Evolutionary conservation across 2,888 invertebrate genomes (phyloP).

Genomic region (Parelbella ahira): DNA sequence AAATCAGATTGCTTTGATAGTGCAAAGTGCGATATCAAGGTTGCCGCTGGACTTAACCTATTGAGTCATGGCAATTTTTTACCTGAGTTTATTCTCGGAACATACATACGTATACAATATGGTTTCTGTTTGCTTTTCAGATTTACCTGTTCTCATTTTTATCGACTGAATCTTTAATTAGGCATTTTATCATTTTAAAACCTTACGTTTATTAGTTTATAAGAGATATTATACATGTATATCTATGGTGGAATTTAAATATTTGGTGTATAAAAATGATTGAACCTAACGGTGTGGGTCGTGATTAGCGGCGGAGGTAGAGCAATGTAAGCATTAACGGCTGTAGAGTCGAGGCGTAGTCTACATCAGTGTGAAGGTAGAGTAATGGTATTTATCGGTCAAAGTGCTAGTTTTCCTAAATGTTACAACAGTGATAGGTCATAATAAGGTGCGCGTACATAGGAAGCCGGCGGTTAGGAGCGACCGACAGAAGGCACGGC

Average conservation of each 20-base stretch:
- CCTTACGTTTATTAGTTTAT: too few species aligned
- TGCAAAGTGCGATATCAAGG: slow-evolving; percentile 56
- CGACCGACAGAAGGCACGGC: slow-evolving; percentile 37
- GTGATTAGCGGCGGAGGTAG: slow-evolving; percentile 1
- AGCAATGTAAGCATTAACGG: too few species aligned
- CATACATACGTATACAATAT: too few species aligned
- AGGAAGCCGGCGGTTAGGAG: slow-evolving; percentile 50
- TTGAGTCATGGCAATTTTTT: slow-evolving; percentile 55
- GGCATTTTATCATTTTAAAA: too few species aligned
- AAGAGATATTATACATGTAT: too few species aligned
- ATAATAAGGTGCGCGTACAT: slow-evolving; percentile 36
- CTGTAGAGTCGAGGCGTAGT: neutral
- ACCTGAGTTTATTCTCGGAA: slow-evolving; percentile 70
- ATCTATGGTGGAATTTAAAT: slow-evolving; percentile 24
- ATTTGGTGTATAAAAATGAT: slow-evolving; percentile 25
- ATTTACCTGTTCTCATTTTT: too few species aligned
- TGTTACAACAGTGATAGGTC: slow-evolving; percentile 28
- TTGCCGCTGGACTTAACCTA: slow-evolving; percentile 47
- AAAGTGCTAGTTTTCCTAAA: slow-evolving; percentile 20
- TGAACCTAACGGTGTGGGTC: slow-evolving; percentile 13
- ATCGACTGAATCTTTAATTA: too few species aligned
- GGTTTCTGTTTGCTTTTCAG: slow-evolving; percentile 38
- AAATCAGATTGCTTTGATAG: slow-evolving; percentile 49
- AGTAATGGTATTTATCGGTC: slow-evolving; percentile 6
- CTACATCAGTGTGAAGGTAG: neutral